Base-by-base conservation (phyloP, 37 sponge, comb jelly and placozoan genomes). In the Dysidea cf. avara region DNA sequence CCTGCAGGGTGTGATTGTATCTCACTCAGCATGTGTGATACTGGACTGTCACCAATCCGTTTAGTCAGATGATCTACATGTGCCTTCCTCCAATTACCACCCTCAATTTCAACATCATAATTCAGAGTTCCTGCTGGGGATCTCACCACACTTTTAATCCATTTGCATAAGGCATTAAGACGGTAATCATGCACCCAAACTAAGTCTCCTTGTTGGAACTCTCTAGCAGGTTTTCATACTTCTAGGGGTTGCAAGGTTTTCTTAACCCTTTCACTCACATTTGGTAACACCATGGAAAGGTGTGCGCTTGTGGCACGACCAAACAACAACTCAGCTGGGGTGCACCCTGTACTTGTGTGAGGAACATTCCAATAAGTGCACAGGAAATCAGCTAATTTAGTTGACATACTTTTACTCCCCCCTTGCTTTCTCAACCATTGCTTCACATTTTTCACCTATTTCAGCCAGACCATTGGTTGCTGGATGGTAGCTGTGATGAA, bases 391-490 rank as follows among this genome's bases (percentile, higher is more conserved):
- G 56, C 22, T 28, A 55, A 9, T 28, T 24, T 28, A 55, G 26
- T 28, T 28, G 26, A 24, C 6, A 55, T 28, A 24, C 26, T 55
- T 2, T 24, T 55, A 55, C 7, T 4, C 56, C 26, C 26, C 26
- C 26, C 56, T 55, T 55, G 56, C 26, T 55, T 55, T 55, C 26
- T 28, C 26, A 55, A 55, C 56, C 7, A 55, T 55, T 55, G 56
- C 56, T 55, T 55, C 22, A 55, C 56, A 28, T 28, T 55, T 55
- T 55, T 55, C 56, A 55, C 56, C 56, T 28, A 24, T 55, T 55
- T 55, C 56, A 55, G 56, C 56, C 4, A 55, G 56, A 55, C 56
- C 56, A 55, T 55, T 55, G 56, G 56, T 55, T 24, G 56, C 56
- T 55, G 56, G 56, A 28, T 18, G 52, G 17, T 50, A 50, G 52